A percentile compares a stretch with the other conserved stretches of the same genome.
Conservation (phyloP, 2,888 invertebrate species). For the Trissolcus brochymenae region DNA sequence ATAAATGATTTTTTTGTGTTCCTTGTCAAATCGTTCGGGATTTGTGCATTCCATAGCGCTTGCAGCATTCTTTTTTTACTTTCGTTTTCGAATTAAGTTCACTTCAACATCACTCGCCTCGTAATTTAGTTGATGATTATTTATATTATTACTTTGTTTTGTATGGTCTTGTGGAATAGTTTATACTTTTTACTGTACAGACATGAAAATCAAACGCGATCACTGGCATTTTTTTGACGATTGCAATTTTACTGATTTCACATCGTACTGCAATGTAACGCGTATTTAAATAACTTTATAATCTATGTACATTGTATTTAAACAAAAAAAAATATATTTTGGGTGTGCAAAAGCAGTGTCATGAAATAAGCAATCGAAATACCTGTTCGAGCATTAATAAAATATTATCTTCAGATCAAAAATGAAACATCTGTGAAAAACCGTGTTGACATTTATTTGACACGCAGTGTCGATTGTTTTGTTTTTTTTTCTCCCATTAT, state of each 20-base stretch:
- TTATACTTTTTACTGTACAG: constrained; percentile 7
- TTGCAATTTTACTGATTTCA: constrained; percentile 21
- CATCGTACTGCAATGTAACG: constrained; percentile 16
- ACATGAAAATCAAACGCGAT: constrained; percentile 6
- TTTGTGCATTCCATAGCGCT: neutral
- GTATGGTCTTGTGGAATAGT: constrained; percentile 6
- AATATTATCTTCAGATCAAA: no score
- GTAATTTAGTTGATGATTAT: constrained; percentile 1
- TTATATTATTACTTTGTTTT: constrained; percentile 9
- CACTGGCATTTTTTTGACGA: constrained; percentile 5
- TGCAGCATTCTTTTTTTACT: neutral
- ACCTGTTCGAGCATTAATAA: no score
- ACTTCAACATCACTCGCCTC: neutral
- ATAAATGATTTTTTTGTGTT: no score
- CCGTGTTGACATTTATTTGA: no score
- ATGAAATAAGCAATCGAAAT: no score
- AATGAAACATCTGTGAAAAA: no score
- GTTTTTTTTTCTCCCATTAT: no score
- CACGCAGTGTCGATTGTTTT: no score
- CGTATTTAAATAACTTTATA: constrained; percentile 14
- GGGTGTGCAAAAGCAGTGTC: constrained; percentile 1
- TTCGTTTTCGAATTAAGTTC: neutral
- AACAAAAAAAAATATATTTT: neutral
- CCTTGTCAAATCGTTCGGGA: no score
- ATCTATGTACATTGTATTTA: constrained; percentile 16